phyloP scores from a whole-genome alignment of 2,113 vertebrate genomes.

The Plectropomus leopardus region DNA sequence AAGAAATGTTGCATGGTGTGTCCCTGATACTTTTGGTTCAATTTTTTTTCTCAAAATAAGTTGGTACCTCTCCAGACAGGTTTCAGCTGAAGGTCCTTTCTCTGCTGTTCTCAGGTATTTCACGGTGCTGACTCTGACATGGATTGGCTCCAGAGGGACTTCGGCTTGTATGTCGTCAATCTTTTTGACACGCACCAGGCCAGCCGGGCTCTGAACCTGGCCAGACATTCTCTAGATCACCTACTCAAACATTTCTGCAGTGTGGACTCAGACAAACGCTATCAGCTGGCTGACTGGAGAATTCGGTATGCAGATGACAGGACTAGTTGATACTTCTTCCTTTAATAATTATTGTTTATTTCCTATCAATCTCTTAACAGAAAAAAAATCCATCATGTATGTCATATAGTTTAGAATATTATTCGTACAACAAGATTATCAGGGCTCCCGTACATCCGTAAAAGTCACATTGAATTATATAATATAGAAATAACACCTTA shows the following conservation, averaged over 20 bases:
- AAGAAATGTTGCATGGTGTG: conserved; percentile 9
- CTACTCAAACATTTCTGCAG: conserved; percentile 91
- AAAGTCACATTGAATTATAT: too few species aligned
- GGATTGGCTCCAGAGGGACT: conserved; percentile 98
- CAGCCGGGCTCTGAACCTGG: conserved; percentile 91
- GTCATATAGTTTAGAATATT: too few species aligned
- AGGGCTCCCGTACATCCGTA: too few species aligned
- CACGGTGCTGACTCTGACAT: conserved; percentile 96
- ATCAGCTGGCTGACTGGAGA: conserved; percentile 98
- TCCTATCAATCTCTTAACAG: neutral
- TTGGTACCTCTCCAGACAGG: neutral
- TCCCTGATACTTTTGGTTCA: neutral
- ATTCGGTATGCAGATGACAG: conserved; percentile 86
- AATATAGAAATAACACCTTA: too few species aligned
- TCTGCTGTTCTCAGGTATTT: conserved; percentile 86
- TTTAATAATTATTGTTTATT: neutral
- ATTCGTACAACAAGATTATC: too few species aligned
- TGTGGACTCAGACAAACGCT: conserved; percentile 92
- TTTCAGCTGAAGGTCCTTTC: neutral
- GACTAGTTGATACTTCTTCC: neutral
- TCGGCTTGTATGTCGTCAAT: conserved; percentile 95
- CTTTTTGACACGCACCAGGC: conserved; percentile 98
- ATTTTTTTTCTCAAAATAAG: neutral
- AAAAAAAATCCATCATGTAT: neutral
- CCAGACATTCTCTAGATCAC: conserved; percentile 93